Base-by-base conservation (phyloP, 1,140 invertebrate genomes). In the Panagrolaimus sp. region DNA sequence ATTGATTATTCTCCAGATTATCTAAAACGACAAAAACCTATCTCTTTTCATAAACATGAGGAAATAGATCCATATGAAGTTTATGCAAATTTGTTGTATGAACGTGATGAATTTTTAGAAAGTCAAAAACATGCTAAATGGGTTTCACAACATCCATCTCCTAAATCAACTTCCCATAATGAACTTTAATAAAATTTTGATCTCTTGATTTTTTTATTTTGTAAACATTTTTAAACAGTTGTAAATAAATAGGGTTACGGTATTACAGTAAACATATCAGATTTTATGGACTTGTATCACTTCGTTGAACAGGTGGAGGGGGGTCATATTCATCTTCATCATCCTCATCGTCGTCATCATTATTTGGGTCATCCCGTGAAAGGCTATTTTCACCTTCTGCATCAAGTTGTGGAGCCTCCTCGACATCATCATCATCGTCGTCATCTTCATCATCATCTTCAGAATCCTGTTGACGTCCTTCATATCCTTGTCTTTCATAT, bases 1-100 rank as follows among this genome's bases (percentile, higher is more conserved):
- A 8, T 14, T 14, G 73, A 76, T 48, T 75, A 75, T 26, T 7
- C 70, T 26, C 15, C 38, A 2, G 63, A 69, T 15, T 75, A 75
- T 45, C 12, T 75, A 10, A 14, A 52, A 26, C 44, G 71, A 26
- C 65, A 77, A 24, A 15, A 32, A 24, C 70, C 74, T 14, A 75
- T 75, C 17, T 73, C 69, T 21, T 76, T 75, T 17, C 73, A 75
- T 71, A 75, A 75, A 63, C 64, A 70, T 17, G 65, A 76, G 12
- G 58, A 76, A 21, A 62, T 75, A 7, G 73, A 75, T 63, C 73
- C 73, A 8, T 75, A 75, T 26, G 48, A 76, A 44, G 74, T 65
- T 10, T 76, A 75, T 43, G 43, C 46, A 62, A 69, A 76, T 7
- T 74, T 74, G 8, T 45, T 75, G 12, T 43, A 73, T 21, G 69